A percentile compares a stretch with the other conserved stretches of the same genome.
Conservation (phyloP, 1,140 invertebrate species). For the Drosophila nasuta region DNA sequence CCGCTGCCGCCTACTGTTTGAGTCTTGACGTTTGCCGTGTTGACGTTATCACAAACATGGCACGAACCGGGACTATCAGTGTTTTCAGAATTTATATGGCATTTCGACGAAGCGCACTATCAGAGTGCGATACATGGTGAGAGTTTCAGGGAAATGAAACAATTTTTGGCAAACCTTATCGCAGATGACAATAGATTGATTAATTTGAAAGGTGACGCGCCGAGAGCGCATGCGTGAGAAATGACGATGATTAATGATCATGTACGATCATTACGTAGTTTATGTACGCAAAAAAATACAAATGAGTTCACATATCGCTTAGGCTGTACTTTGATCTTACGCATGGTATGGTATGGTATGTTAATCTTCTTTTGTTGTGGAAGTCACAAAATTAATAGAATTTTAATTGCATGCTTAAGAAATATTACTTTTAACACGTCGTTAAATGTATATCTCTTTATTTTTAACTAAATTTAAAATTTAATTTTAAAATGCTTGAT, state of each 20-base stretch:
- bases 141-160: conserved; percentile 47
- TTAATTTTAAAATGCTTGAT: no score
- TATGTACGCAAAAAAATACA: no score
- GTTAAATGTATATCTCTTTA: no score
- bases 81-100: conserved; percentile 40
- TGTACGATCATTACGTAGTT: no score
- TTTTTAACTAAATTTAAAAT: no score
- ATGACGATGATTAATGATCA: neutral
- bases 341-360: no score
- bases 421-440: no score
- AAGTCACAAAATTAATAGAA: no score
- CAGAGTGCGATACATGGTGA: conserved; percentile 39
- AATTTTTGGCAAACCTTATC: conserved; percentile 40
- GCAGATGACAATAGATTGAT: conserved; percentile 18
- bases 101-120: conserved; percentile 56
- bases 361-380: no score
- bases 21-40: neutral
- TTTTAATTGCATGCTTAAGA: no score
- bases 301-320: no score
- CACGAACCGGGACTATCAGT: conserved; percentile 32
- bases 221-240: conserved; percentile 17
- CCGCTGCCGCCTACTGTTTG: neutral
- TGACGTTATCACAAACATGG: conserved; percentile 27
- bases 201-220: conserved; percentile 26
- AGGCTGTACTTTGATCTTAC: no score